Percentiles rank a stretch among this genome's conserved stretches.
phyloP scores from a whole-genome alignment of 2,888 invertebrate species.

The Ichneumoninae sp. region DNA sequence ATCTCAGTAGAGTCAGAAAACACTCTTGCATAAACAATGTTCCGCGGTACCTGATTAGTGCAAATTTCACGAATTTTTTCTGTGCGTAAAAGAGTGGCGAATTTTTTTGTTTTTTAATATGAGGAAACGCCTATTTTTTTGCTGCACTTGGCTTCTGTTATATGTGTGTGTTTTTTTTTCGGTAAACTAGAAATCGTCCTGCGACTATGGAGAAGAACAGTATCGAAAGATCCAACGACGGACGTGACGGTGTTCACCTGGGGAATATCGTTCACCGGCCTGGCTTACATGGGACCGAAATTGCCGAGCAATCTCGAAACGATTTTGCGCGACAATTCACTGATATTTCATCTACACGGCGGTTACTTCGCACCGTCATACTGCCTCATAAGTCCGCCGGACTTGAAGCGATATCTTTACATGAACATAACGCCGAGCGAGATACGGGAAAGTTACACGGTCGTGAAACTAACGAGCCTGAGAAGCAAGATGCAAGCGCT shows the following conservation, averaged over 20 bases:
- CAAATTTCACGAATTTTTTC: too few relatives aligned
- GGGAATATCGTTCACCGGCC: conserved; percentile 94
- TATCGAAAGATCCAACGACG: conserved; percentile 79
- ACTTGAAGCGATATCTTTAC: conserved; percentile 80
- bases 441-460: conserved; percentile 90
- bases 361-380: conserved; percentile 91
- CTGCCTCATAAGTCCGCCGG: conserved; percentile 82
- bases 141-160: neutral
- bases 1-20: too few relatives aligned
- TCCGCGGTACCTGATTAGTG: too few relatives aligned
- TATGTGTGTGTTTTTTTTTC: conserved; percentile 7
- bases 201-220: conserved; percentile 80
- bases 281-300: conserved; percentile 91
- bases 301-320: conserved; percentile 88
- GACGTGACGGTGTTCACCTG: conserved; percentile 91
- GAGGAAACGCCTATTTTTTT: neutral
- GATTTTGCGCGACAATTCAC: conserved; percentile 89
- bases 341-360: conserved; percentile 95
- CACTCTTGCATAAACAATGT: too few relatives aligned
- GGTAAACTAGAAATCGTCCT: conserved; percentile 78
- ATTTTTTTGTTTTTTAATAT: too few relatives aligned
- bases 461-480: conserved; percentile 88
- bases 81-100: too few relatives aligned
- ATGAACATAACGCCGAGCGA: conserved; percentile 84
- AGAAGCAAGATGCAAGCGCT: conserved; percentile 87